Conservation (phyloP, 2,888 invertebrate genomes). For the Limnephilus auricula region DNA sequence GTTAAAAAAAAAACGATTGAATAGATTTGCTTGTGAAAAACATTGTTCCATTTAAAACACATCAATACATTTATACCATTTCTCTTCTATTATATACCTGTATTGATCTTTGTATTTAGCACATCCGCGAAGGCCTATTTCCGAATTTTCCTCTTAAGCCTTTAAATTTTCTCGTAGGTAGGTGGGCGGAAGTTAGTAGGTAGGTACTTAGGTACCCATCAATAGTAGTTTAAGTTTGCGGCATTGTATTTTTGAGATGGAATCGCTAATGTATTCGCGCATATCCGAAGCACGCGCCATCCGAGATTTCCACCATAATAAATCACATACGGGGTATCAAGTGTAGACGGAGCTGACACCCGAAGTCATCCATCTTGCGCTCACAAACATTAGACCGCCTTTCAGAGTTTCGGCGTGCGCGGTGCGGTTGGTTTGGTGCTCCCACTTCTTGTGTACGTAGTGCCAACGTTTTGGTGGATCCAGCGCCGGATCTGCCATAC, state of each 20-base stretch:
- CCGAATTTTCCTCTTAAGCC: background rate
- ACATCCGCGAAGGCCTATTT: background rate
- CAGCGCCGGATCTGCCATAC: too few relatives aligned
- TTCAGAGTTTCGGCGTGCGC: conserved; percentile 32
- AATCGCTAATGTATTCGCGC: conserved; percentile 61
- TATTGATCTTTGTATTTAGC: background rate
- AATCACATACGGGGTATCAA: conserved; percentile 66
- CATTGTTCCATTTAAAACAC: background rate
- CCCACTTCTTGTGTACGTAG: background rate
- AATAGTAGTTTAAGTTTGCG: conserved; percentile 48
- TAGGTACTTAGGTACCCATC: conserved; percentile 18
- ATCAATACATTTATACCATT: background rate
- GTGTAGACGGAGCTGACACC: conserved; percentile 65
- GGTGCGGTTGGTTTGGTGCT: conserved; percentile 31
- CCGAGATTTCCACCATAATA: conserved; percentile 64
- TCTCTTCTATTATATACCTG: background rate
- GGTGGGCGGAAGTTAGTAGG: background rate
- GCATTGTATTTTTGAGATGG: conserved; percentile 49
- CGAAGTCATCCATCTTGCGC: conserved; percentile 65
- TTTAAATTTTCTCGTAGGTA: background rate
- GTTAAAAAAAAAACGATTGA: too few relatives aligned
- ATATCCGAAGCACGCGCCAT: conserved; percentile 61
- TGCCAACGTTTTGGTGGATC: background rate
- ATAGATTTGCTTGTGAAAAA: background rate
- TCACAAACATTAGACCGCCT: conserved; percentile 63